Conservation (phyloP, 2,888 invertebrate genomes). For the Encarsia formosa region DNA sequence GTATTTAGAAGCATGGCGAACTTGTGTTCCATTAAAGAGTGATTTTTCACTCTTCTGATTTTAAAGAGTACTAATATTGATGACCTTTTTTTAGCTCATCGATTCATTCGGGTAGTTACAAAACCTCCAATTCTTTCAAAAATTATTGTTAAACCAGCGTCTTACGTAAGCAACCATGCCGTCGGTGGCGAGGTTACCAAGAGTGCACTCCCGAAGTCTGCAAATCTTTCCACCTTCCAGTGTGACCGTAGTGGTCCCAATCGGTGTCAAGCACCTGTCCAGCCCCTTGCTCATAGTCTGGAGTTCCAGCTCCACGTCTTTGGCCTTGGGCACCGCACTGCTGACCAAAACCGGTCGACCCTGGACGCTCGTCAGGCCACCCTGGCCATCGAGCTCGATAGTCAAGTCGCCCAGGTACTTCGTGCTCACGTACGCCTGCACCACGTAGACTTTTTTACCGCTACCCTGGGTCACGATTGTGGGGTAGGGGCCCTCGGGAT, state of each 20-base stretch:
- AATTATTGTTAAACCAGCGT: too few species aligned
- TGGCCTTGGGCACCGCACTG: constrained; percentile 58
- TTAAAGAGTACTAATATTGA: too few species aligned
- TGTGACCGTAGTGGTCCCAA: constrained; percentile 65
- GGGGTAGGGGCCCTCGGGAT: constrained; percentile 74
- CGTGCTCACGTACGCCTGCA: constrained; percentile 86
- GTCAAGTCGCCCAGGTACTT: constrained; percentile 83
- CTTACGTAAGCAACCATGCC: constrained; percentile 64
- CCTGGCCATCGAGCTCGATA: constrained; percentile 65
- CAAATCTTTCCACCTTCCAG: constrained; percentile 67
- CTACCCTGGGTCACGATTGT: constrained; percentile 65
- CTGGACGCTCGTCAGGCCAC: constrained; percentile 62
- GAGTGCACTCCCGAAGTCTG: constrained; percentile 72
- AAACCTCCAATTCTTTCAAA: too few species aligned
- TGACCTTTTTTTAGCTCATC: too few species aligned
- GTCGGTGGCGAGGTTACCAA: constrained; percentile 79
- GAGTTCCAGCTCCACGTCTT: constrained; percentile 60
- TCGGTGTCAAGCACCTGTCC: constrained; percentile 58
- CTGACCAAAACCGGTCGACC: constrained; percentile 78
- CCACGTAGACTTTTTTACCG: constrained; percentile 73
- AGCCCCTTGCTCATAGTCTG: constrained; percentile 56
- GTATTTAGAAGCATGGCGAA: too few species aligned
- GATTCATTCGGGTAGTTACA: too few species aligned
- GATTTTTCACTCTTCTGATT: too few species aligned
- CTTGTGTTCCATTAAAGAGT: too few species aligned